Base-by-base conservation (phyloP, 2,113 vertebrate species). In the Pseudopodoces humilis region DNA sequence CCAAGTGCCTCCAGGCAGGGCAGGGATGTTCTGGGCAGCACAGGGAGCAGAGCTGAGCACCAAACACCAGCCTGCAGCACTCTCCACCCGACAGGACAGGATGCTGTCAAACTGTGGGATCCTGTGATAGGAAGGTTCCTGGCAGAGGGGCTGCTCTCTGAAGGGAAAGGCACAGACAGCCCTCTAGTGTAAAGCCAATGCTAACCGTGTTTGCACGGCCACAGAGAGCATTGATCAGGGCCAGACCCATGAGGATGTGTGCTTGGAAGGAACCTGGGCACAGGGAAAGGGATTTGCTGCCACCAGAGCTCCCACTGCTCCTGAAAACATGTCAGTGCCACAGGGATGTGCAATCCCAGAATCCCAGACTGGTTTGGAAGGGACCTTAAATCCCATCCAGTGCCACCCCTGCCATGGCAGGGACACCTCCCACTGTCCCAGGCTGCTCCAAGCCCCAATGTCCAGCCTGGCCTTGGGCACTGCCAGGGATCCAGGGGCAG, bases 131-230 rank as follows among this genome's bases (percentile, higher is more conserved):
- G 72, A 71, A 44, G 2, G 0, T 18, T 52, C 15, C 15, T 1
- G 1, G 77, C 9, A 3, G 59, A 17, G 6, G 16, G 68, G 3
- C 39, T 58, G 60, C 3, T 10, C 85, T 96, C 95, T 1, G 11
- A 84, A 95, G 96, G 94, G 87, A 95, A 94, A 95, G 89, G 92
- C 76, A 82, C 96, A 97, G 96, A 94, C 94, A 92, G 96, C 97
- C 96, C 95, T 95, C 96, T 97, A 97, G 96, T 95, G 96, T 97
- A 94, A 97, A 96, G 93, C 75, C 60, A 81, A 58, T 6, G 93
- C 79, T 37, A 95, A 43, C 93, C 39, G 3, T 11, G 86, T 55
- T 50, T 53, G 90, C 63, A 59, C 0, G 6, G 87, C 50, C 85
- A 14, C 0, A 22, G 77, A 2, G 23, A 91, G 69, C 76, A 15